phyloP scores from a whole-genome alignment of 1,140 invertebrate species.

The Augochlora pura region DNA sequence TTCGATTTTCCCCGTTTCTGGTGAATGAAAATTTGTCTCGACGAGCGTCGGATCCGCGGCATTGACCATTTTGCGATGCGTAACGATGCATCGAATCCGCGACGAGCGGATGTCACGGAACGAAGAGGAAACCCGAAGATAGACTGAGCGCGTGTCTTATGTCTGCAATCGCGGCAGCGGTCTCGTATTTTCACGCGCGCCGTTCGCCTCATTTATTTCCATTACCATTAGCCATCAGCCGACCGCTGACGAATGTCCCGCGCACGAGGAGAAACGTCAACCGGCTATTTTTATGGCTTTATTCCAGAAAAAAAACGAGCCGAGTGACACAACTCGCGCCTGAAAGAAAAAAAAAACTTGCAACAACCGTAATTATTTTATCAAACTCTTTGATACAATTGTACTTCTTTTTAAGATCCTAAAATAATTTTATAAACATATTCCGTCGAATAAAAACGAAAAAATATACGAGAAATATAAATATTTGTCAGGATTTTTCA shows the following conservation, averaged over 20 bases:
- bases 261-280: not conserved
- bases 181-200: conserved; percentile 28
- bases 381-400: too few species aligned
- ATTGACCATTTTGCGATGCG: conserved; percentile 17
- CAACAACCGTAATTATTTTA: too few species aligned
- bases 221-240: not conserved
- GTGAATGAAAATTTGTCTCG: not conserved
- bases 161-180: conserved; percentile 38
- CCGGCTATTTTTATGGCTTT: too few species aligned
- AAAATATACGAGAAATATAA: too few species aligned
- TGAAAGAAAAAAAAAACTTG: too few species aligned
- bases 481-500: too few species aligned
- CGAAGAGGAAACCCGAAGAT: conserved; percentile 59
- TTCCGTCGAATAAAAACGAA: not conserved
- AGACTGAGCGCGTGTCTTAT: conserved; percentile 53
- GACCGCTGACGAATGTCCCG: not conserved
- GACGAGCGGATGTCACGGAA: conserved; percentile 64
- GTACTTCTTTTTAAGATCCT: too few species aligned
- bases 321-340: too few species aligned
- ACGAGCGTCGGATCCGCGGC: not conserved
- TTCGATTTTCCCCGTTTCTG: too few species aligned
- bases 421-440: too few species aligned
- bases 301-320: too few species aligned
- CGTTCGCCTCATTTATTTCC: not conserved
- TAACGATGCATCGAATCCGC: conserved; percentile 43